Percentiles rank a stretch among this genome's conserved stretches.
These are phyloP conservation scores for Dromiciops gliroides DNA, from an alignment of 2,113 vertebrate species.

Conservation along the genomic window DNA sequence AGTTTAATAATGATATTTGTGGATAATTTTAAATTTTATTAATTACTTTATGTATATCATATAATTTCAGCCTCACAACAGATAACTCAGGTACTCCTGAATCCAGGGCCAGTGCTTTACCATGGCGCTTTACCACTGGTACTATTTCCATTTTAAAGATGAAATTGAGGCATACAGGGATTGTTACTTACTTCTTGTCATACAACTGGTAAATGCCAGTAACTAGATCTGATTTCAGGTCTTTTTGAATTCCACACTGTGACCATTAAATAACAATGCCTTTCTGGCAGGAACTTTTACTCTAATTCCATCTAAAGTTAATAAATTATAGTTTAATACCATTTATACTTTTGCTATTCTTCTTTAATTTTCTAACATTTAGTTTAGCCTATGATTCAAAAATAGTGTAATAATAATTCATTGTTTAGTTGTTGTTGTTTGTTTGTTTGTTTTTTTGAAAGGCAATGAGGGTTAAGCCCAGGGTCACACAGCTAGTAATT, in stretches of 20 bases:
- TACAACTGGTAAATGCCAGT: neutral
- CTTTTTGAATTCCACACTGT: neutral
- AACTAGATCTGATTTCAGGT: neutral
- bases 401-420: neutral
- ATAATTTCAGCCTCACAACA: neutral
- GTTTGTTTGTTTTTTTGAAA: no score
- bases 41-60: neutral
- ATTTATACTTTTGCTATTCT: conserved; percentile 18
- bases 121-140: no score
- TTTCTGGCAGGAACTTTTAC: neutral
- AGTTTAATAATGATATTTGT: neutral
- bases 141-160: neutral
- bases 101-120: no score
- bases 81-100: no score
- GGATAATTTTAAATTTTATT: neutral
- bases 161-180: neutral
- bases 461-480: no score
- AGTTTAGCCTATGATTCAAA: conserved; percentile 5
- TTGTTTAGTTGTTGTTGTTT: no score
- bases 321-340: conserved; percentile 7
- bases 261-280: neutral
- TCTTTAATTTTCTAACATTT: conserved; percentile 29
- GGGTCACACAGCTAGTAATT: no score
- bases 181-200: neutral
- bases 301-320: neutral